These are phyloP conservation scores for Fukomys damarensis DNA, from an alignment of 2,113 vertebrate genomes.

Conservation along the genomic window DNA sequence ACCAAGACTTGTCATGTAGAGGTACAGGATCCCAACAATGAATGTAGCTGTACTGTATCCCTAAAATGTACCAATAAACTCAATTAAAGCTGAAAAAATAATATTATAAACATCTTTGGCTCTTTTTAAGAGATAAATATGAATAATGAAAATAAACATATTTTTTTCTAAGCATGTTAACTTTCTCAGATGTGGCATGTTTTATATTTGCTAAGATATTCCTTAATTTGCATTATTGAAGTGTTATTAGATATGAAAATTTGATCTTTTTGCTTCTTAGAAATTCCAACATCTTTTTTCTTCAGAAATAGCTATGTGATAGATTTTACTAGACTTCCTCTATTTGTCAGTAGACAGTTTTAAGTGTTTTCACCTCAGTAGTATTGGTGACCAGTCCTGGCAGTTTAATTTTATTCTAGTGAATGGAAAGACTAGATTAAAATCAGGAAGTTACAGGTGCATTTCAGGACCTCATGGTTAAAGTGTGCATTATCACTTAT, in stretches of 20 bases:
- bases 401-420: conserved; percentile 25
- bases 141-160: conserved; percentile 34
- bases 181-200: neutral
- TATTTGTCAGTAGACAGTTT: conserved; percentile 44
- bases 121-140: conserved; percentile 49
- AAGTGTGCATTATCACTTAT: neutral
- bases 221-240: conserved; percentile 49
- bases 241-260: conserved; percentile 55
- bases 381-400: neutral
- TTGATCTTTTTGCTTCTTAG: neutral
- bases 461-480: neutral
- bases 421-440: neutral
- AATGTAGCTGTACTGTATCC: no score
- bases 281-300: conserved; percentile 50
- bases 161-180: conserved; percentile 40
- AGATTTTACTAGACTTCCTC: conserved; percentile 10
- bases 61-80: no score
- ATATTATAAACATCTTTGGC: conserved; percentile 3
- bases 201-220: conserved; percentile 33
- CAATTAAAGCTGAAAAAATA: no score
- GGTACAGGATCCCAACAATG: no score
- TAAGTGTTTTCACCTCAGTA: neutral
- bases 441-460: neutral
- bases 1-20: no score
- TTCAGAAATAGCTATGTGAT: conserved; percentile 1